These are phyloP conservation scores for Maconellicoccus hirsutus DNA, from an alignment of 1,140 invertebrate genomes.

Conservation along the genomic window DNA sequence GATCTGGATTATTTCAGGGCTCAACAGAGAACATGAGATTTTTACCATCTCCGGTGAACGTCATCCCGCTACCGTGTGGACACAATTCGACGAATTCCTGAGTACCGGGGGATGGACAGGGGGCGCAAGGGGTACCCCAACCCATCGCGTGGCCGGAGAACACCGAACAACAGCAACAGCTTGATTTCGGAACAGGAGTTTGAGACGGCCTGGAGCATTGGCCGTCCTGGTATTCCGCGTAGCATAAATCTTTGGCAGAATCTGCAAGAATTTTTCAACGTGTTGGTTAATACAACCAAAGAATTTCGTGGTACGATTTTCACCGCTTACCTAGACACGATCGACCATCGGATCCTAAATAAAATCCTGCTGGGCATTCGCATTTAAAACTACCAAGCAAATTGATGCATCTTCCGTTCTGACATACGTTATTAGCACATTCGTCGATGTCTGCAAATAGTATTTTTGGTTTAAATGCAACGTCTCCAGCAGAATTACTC, in stretches of 20 bases:
- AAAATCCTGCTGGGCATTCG: slow-evolving; percentile 68
- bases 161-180: slow-evolving; percentile 73
- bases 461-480: background rate
- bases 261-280: slow-evolving; percentile 41
- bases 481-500: background rate
- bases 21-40: background rate
- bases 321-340: slow-evolving; percentile 70
- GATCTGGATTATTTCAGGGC: background rate
- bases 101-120: slow-evolving; percentile 58
- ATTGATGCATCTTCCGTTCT: slow-evolving; percentile 55
- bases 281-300: background rate
- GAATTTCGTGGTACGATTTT: no score
- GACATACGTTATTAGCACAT: slow-evolving; percentile 50
- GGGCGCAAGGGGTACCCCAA: slow-evolving; percentile 70
- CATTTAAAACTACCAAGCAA: slow-evolving; percentile 60
- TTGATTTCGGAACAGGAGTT: slow-evolving; percentile 65
- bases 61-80: slow-evolving; percentile 65
- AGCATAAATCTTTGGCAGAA: slow-evolving; percentile 67
- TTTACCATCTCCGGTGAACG: slow-evolving; percentile 63
- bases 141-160: slow-evolving; percentile 55
- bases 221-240: slow-evolving; percentile 63
- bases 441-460: slow-evolving; percentile 59
- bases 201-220: slow-evolving; percentile 64
- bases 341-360: slow-evolving; percentile 66
- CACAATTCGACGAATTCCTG: slow-evolving; percentile 63